Evolutionary conservation across 2,113 vertebrate species (phyloP), one percentile per base, ranked within the genome.

Genomic region (Gasterosteus aculeatus): DNA sequence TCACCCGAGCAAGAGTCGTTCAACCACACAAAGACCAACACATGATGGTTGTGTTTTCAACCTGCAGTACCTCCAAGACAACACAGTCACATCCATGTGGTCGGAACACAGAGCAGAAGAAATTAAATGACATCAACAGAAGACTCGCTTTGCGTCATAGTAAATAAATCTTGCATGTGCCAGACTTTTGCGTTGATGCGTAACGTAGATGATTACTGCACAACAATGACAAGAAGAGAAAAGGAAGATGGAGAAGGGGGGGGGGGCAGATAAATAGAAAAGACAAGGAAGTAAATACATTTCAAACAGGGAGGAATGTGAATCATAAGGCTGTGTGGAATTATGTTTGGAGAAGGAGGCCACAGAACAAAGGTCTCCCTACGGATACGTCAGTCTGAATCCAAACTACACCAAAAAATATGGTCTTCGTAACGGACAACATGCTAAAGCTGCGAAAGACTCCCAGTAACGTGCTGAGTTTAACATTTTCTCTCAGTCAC

Each of bases 331-430:
- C 22, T 39, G 51, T 59, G 51, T 61, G 42, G 51, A 71, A 35
- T 54, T 49, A 51, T 60, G 70, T 76, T 64, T 39, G 51, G 67
- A 78, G 68, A 75, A 81, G 33, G 61, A 76, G 72, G 39, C 41
- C 57, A 49, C 19, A 16, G 39, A 41, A 78, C 61, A 63, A 47
- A 51, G 49, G 83, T 44, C 69, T 75, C 86, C 84, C 72, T 62
- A n/a, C 66, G 83, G 78, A 63, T 75, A 26, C 22, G 22, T 26
- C 22, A 26, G 22, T 19, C 22, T 61, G 15, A 61, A 38, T 49
- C 11, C 41, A 57, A 44, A 38, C 22, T 66, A 18, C 26, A 65
- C 8, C 42, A 35, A 22, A 35, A 22, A 35, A 38, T 39, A 6
- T 1, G 67, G 35, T 42, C 47, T 35, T 47, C 68, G 16, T 66